Conservation (phyloP, 2,113 vertebrate species). For the Peromyscus maniculatus region DNA sequence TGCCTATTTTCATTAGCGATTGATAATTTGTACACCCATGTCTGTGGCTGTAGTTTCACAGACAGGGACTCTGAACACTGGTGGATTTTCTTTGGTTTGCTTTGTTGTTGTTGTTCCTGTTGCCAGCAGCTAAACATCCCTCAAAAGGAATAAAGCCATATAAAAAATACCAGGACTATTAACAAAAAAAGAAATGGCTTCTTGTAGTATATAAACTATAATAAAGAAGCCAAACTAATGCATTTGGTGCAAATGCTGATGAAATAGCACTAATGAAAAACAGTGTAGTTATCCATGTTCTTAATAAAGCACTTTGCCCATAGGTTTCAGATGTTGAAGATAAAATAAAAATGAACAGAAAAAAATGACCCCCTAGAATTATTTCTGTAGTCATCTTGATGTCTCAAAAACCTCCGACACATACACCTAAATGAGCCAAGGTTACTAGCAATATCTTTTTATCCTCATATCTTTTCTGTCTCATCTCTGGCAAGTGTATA, state of each 20-base stretch:
- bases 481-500: background rate
- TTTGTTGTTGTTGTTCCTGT: background rate
- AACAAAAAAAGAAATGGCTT: background rate
- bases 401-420: background rate
- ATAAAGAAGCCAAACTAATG: slow-evolving; percentile 34
- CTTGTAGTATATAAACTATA: background rate
- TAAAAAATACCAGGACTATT: background rate
- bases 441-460: background rate
- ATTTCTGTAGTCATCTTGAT: background rate
- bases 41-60: slow-evolving; percentile 45
- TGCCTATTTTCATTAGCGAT: slow-evolving; percentile 57
- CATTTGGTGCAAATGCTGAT: background rate
- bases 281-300: background rate
- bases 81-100: slow-evolving; percentile 41
- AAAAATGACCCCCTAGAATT: background rate
- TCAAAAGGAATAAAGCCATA: background rate
- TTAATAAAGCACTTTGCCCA: background rate
- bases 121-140: background rate
- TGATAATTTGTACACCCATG: background rate
- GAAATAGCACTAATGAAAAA: background rate
- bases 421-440: background rate
- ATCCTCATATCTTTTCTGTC: background rate
- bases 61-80: slow-evolving; percentile 48
- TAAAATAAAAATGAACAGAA: background rate
- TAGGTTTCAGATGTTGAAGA: background rate